phyloP scores from a whole-genome alignment of 2,888 invertebrate genomes.

The Carterocephalus palaemon region DNA sequence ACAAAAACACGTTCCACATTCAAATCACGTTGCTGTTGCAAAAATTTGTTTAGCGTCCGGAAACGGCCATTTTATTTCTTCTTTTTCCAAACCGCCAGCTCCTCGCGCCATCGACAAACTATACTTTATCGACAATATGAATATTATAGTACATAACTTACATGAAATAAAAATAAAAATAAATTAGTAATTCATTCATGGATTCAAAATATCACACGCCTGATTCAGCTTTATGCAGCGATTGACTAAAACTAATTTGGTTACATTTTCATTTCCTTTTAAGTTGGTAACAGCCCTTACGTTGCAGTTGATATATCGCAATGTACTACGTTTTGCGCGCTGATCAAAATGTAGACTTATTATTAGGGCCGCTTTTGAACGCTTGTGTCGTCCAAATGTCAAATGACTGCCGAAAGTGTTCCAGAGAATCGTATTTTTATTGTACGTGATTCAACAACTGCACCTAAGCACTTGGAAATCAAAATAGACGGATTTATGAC shows the following conservation, averaged over 20 bases:
- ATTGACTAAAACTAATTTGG: constrained; percentile 8
- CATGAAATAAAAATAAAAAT: no score
- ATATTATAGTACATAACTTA: no score
- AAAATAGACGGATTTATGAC: constrained; percentile 17
- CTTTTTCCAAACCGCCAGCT: constrained; percentile 37
- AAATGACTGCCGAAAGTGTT: constrained; percentile 44
- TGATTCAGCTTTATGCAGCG: constrained; percentile 24
- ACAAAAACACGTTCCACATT: constrained; percentile 35
- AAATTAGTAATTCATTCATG: constrained; percentile 65
- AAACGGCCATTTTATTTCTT: constrained; percentile 46
- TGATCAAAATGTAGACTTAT: no score
- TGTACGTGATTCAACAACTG: constrained; percentile 30
- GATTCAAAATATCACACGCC: constrained; percentile 64
- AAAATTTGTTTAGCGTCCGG: constrained; percentile 58
- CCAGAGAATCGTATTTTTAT: constrained; percentile 26
- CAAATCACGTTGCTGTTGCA: constrained; percentile 47
- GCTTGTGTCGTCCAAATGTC: constrained; percentile 29
- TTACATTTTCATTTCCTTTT: not conserved
- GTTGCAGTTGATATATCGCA: no score
- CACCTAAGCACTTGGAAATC: constrained; percentile 10
- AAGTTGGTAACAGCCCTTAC: no score
- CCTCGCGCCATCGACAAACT: constrained; percentile 43
- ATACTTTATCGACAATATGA: no score
- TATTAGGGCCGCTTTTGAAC: no score
- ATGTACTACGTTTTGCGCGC: no score